Conservation (phyloP, 2,113 vertebrate species). For the Phycodurus eques region DNA sequence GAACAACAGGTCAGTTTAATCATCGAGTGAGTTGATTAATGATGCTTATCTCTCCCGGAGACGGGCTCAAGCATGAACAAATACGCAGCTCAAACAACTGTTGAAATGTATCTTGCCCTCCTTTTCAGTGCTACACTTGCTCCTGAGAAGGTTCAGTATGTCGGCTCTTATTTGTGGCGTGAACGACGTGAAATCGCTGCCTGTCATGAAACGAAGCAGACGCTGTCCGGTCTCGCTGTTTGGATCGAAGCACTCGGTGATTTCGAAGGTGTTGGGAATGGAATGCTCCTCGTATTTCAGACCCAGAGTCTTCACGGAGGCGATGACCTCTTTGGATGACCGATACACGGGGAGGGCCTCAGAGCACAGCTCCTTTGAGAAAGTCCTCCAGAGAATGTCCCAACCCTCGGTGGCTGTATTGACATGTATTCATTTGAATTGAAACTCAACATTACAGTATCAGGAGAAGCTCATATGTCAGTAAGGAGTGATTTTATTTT, state of each 20-base stretch:
- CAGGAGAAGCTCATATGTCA: neutral
- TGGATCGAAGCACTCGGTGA: slow-evolving; percentile 58
- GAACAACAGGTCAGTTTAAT: no score
- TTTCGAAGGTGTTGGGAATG: slow-evolving; percentile 47
- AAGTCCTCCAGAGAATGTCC: slow-evolving; percentile 63
- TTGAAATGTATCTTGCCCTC: slow-evolving; percentile 74
- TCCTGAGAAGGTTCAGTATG: slow-evolving; percentile 76
- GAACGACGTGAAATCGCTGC: slow-evolving; percentile 64
- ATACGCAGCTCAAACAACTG: slow-evolving; percentile 35
- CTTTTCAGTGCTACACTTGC: slow-evolving; percentile 76
- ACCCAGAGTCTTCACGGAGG: slow-evolving; percentile 42
- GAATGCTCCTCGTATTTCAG: slow-evolving; percentile 59
- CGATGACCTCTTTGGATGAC: slow-evolving; percentile 48
- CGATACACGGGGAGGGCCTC: slow-evolving; percentile 38
- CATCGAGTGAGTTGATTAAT: neutral
- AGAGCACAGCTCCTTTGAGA: slow-evolving; percentile 45
- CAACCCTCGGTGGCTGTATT: slow-evolving; percentile 45
- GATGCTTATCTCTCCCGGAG: neutral
- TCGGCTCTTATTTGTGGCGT: slow-evolving; percentile 71
- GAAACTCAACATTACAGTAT: neutral
- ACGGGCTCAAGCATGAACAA: slow-evolving; percentile 36
- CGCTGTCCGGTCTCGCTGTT: slow-evolving; percentile 32
- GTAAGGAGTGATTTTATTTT: no score
- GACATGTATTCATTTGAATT: neutral
- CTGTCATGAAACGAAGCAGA: slow-evolving; percentile 63